A percentile compares a stretch with the other conserved stretches of the same genome.
These are phyloP conservation scores for Cygnus atratus DNA, from an alignment of 2,113 vertebrate species.

Conservation along the genomic window DNA sequence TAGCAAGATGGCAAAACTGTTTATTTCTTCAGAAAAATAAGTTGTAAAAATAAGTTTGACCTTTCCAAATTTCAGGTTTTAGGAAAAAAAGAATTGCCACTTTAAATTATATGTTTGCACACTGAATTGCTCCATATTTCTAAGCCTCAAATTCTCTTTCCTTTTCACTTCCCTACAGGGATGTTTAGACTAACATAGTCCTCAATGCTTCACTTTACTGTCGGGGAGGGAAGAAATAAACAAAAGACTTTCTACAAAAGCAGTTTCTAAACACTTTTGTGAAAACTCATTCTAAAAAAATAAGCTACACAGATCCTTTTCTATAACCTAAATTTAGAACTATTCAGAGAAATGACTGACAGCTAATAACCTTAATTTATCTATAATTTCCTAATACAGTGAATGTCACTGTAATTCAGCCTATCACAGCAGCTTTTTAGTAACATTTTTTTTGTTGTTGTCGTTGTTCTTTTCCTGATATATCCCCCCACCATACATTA, in stretches of 20 bases:
- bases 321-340: slow-evolving; percentile 9
- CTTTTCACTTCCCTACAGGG: background rate
- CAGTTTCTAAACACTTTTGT: background rate
- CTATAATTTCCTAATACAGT: slow-evolving; percentile 1
- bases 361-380: slow-evolving; percentile 1
- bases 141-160: background rate
- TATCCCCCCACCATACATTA: fast-evolving
- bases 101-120: background rate
- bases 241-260: background rate
- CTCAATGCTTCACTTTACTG: background rate
- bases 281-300: background rate
- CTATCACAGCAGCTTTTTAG: background rate
- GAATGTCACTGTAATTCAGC: background rate
- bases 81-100: background rate
- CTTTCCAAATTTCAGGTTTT: slow-evolving; percentile 33
- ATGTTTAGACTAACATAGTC: background rate
- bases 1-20: background rate
- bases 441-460: background rate
- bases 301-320: background rate
- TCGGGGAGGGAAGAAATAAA: background rate
- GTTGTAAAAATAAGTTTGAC: slow-evolving; percentile 26
- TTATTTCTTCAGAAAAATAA: slow-evolving; percentile 45
- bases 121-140: slow-evolving; percentile 1
- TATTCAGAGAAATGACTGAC: slow-evolving; percentile 5
- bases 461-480: background rate